A percentile compares a stretch with the other conserved stretches of the same genome.
These are phyloP conservation scores for Litoditis marina DNA, from an alignment of 2,888 invertebrate genomes.

Conservation along the genomic window DNA sequence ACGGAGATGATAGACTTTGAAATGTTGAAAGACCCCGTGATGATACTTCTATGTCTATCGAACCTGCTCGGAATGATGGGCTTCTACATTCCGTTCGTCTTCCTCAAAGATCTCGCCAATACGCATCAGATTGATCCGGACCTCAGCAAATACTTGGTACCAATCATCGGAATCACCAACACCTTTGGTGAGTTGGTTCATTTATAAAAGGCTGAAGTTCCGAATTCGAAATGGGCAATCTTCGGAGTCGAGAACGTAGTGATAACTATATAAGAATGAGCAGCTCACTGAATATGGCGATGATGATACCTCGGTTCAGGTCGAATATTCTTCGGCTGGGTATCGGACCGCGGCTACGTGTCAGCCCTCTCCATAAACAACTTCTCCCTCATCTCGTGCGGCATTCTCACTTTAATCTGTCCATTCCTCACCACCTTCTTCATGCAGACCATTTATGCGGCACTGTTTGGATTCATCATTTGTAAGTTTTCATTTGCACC, in stretches of 20 bases:
- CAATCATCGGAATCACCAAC: slow-evolving; percentile 70
- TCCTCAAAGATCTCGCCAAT: slow-evolving; percentile 63
- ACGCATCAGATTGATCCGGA: slow-evolving; percentile 27
- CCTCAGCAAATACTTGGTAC: slow-evolving; percentile 50
- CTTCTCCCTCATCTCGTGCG: slow-evolving; percentile 74
- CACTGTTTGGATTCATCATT: slow-evolving; percentile 82
- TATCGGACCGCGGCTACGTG: slow-evolving; percentile 57
- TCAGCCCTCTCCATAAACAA: slow-evolving; percentile 87
- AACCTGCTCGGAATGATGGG: slow-evolving; percentile 93
- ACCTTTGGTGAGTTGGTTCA: slow-evolving; percentile 72
- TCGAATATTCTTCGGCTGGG: slow-evolving; percentile 76
- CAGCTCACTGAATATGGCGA: too few relatives aligned
- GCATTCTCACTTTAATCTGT: slow-evolving; percentile 75
- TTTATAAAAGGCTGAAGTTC: too few relatives aligned
- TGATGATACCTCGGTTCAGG: slow-evolving; percentile 37
- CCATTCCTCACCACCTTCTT: slow-evolving; percentile 75
- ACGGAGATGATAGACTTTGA: slow-evolving; percentile 59
- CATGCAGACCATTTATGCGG: slow-evolving; percentile 76
- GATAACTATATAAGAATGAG: too few relatives aligned
- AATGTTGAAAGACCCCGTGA: slow-evolving; percentile 72
- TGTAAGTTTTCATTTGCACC: too few relatives aligned
- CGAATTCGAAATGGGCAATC: too few relatives aligned
- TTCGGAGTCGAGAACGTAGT: too few relatives aligned
- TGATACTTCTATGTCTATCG: slow-evolving; percentile 82
- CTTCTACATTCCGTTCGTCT: slow-evolving; percentile 89